Evolutionary conservation across 1,140 invertebrate genomes (phyloP).

Genomic region (Zaprionus taronus): DNA sequence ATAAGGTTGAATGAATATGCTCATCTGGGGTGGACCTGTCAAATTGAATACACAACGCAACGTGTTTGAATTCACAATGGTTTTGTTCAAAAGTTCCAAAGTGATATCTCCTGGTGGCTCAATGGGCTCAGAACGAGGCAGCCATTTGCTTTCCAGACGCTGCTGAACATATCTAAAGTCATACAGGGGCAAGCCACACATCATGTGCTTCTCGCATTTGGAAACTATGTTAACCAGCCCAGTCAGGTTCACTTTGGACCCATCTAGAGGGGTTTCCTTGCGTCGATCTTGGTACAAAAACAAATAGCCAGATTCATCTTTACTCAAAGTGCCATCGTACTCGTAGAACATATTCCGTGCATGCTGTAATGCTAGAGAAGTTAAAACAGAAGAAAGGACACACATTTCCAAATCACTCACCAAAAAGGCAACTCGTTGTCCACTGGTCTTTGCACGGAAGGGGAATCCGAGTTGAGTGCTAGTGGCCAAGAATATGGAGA

Average conservation of each 20-base stretch:
- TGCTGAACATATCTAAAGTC: conserved; percentile 48
- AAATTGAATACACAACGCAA: conserved; percentile 49
- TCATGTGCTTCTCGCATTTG: conserved; percentile 88
- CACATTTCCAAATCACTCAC: conserved; percentile 71
- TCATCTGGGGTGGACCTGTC: conserved; percentile 89
- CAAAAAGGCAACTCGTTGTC: conserved; percentile 88
- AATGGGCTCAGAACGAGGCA: conserved; percentile 54
- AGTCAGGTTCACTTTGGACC: conserved; percentile 71
- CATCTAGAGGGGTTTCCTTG: conserved; percentile 86
- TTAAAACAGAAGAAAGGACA: background rate
- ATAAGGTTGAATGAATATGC: conserved; percentile 87
- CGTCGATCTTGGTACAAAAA: conserved; percentile 90
- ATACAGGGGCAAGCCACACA: conserved; percentile 90
- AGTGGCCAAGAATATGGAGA: conserved; percentile 86
- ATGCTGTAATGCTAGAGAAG: conserved; percentile 85
- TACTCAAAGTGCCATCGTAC: conserved; percentile 85
- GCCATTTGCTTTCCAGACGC: conserved; percentile 42
- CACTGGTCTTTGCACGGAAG: conserved; percentile 88
- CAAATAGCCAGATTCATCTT: conserved; percentile 88
- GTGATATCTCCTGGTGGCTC: conserved; percentile 25
- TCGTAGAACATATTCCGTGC: conserved; percentile 87
- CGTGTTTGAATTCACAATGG: conserved; percentile 9
- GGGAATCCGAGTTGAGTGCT: conserved; percentile 90
- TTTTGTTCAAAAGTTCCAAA: conserved; percentile 40
- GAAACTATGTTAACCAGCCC: conserved; percentile 86